Evolutionary conservation across 2,797 vertebrate genomes (phyloP), one percentile per base, ranked within the genome.

Genomic region (Mallotus villosus): DNA sequence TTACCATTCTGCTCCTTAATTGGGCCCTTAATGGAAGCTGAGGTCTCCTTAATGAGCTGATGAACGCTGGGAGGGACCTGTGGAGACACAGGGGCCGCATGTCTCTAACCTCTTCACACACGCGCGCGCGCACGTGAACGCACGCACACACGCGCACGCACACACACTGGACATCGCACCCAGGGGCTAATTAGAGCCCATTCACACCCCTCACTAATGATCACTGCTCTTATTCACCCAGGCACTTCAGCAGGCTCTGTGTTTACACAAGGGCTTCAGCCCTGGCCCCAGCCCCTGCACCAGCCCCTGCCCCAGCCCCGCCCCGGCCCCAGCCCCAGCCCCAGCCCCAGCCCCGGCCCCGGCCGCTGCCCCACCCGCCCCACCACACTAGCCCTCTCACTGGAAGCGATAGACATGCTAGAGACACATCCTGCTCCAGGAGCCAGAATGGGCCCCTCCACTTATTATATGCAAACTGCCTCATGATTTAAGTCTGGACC

Each of bases 151-250:
- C 71, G 29, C 71, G 22, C 64, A 61, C 60, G 46, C 60, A 76
- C 74, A 57, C 71, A 76, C 12, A 61, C 29, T 41, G 37, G 37
- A 60, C 64, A 73, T 46, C 73, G 78, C 80, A 81, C 79, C 37
- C 70, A 71, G 80, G 82, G 90, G 84, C 90, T 93, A 93, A 93
- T 93, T 93, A 93, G 87, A 92, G 81, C 74, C 84, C 84, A 92
- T 93, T 94, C 91, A 92, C 92, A 92, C 89, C 82, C 86, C 32
- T 34, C 86, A 79, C 89, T 94, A 94, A 94, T 92, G 91, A 92
- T 91, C 88, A 77, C 29, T 6, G 61, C 71, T 82, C 88, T 91
- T 89, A 91, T 92, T 92, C 91, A 91, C 86, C 87, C 83, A 69
- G 76, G 90, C 90, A 91, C 91, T 91, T 90, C 81, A 91, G 87